phyloP scores from a whole-genome alignment of 2,888 invertebrate species.

The Diaprepes abbreviatus region DNA sequence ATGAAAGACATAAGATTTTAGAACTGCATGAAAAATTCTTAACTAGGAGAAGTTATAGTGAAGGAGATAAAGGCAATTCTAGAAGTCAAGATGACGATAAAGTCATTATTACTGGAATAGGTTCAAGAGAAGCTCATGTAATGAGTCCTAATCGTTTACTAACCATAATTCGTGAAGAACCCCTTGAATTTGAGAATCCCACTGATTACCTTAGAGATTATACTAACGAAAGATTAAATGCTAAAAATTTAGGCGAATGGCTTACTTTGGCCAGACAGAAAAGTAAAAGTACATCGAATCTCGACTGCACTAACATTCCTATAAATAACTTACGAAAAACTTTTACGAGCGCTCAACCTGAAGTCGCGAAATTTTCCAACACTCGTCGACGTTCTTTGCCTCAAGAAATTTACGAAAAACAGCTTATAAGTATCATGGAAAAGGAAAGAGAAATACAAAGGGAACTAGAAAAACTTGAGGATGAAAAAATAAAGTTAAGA shows the following conservation, averaged over 20 bases:
- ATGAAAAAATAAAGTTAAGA: conserved; percentile 68
- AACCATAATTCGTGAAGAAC: conserved; percentile 73
- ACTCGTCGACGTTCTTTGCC: conserved; percentile 72
- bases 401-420: conserved; percentile 75
- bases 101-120: conserved; percentile 39
- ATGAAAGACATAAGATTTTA: conserved; percentile 74
- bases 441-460: conserved; percentile 79
- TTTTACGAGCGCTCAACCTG: conserved; percentile 27
- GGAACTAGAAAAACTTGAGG: conserved; percentile 76
- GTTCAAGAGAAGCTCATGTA: conserved; percentile 26
- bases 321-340: conserved; percentile 53
- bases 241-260: conserved; percentile 69
- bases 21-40: conserved; percentile 80
- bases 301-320: conserved; percentile 53
- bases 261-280: conserved; percentile 67
- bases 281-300: conserved; percentile 59
- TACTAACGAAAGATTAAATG: conserved; percentile 58
- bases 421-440: conserved; percentile 76
- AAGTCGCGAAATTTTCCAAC: conserved; percentile 44
- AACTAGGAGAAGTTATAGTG: conserved; percentile 69
- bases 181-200: conserved; percentile 38
- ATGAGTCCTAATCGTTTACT: conserved; percentile 70
- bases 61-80: conserved; percentile 34
- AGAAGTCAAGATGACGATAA: conserved; percentile 34
- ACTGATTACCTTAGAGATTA: conserved; percentile 49